A percentile compares a stretch with the other conserved stretches of the same genome.
Evolutionary conservation across 1,140 invertebrate species (phyloP).

Genomic region (Bombus impatiens): DNA sequence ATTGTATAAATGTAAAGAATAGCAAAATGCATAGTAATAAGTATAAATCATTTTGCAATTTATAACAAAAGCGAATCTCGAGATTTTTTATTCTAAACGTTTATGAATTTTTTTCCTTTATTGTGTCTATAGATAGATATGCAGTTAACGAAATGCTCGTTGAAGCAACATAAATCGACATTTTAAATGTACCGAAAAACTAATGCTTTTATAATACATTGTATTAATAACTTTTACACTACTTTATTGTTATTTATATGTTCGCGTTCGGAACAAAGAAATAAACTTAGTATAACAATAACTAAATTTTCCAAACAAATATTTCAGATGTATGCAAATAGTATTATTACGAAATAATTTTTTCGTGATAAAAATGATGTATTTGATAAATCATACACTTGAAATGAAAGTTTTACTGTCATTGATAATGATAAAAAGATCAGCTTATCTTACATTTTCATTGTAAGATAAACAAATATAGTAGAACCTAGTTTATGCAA

Average conservation of each 20-base stretch:
- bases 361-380: not conserved
- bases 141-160: not conserved
- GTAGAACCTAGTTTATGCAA: too few species aligned
- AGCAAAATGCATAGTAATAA: conserved; percentile 48
- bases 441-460: not conserved
- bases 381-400: not conserved
- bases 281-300: not conserved
- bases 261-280: not conserved
- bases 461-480: conserved; percentile 9
- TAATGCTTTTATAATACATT: conserved; percentile 17
- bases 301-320: not conserved
- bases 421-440: not conserved
- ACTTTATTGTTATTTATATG: conserved; percentile 2
- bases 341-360: not conserved
- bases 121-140: not conserved
- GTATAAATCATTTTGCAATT: conserved; percentile 46
- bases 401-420: not conserved
- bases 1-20: conserved; percentile 66
- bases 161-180: conserved; percentile 2
- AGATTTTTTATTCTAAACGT: not conserved
- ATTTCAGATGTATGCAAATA: not conserved
- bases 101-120: not conserved
- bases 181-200: not conserved
- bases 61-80: not conserved
- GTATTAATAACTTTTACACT: not conserved